Evolutionary conservation across 2,797 vertebrate genomes (phyloP).

Genomic region (Harpagifer antarcticus): DNA sequence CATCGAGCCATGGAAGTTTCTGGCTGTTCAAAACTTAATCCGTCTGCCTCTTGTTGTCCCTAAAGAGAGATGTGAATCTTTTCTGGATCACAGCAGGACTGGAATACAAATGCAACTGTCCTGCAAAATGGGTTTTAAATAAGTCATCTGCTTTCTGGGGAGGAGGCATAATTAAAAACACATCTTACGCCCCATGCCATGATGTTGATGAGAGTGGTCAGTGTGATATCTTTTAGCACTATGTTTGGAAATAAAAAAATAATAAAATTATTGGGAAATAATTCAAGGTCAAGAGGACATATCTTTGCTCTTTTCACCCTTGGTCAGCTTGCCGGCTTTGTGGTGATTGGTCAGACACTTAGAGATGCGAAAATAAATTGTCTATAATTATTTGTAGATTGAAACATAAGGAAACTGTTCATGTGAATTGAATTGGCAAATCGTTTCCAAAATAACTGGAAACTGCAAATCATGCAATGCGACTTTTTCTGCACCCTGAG

Average conservation of each 20-base stretch:
- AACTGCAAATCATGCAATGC: background rate
- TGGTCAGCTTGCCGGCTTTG: too few relatives aligned
- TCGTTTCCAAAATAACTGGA: background rate
- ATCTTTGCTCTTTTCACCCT: too few relatives aligned
- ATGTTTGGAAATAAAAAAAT: background rate
- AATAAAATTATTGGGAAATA: background rate
- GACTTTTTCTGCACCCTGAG: background rate
- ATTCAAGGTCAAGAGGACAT: background rate
- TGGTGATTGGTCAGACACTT: too few relatives aligned
- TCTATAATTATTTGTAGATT: background rate
- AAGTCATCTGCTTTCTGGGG: background rate
- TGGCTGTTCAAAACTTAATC: constrained; percentile 20
- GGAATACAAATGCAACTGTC: background rate
- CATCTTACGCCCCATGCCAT: background rate
- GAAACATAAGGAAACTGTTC: background rate
- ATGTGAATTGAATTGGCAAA: background rate
- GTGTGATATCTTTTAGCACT: background rate
- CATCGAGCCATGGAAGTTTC: constrained; percentile 17
- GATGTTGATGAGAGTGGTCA: background rate
- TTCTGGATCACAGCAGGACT: constrained; percentile 10
- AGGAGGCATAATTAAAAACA: background rate
- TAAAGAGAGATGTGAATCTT: constrained; percentile 9
- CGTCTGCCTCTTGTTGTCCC: constrained; percentile 22
- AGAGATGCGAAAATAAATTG: too few relatives aligned
- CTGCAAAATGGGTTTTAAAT: background rate